Percentiles rank a stretch among this genome's conserved stretches.
Conservation (phyloP, 2,113 vertebrate species). For the Thomomys bottae region DNA sequence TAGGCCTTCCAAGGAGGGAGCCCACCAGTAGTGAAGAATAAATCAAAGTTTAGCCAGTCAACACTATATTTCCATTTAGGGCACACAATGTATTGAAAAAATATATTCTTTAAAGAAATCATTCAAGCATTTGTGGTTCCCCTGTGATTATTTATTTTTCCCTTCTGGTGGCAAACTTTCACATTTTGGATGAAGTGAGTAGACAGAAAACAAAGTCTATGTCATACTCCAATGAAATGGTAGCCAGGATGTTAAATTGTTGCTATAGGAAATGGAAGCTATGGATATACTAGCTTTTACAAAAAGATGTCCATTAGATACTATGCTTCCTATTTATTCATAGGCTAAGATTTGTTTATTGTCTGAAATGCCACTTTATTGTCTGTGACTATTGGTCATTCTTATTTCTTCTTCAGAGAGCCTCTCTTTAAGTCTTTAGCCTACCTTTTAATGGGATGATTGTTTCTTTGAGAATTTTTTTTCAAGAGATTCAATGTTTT, state of each 20-base stretch:
- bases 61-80: conserved; percentile 39
- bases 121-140: background rate
- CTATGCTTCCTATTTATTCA: background rate
- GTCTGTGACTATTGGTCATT: no score
- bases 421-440: no score
- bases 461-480: no score
- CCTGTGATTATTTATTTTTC: background rate
- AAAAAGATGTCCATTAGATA: background rate
- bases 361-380: conserved; percentile 8
- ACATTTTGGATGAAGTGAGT: background rate
- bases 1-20: conserved; percentile 56
- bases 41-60: conserved; percentile 18
- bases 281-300: background rate
- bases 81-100: background rate
- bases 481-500: no score
- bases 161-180: conserved; percentile 7
- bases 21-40: conserved; percentile 33
- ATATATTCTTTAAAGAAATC: background rate
- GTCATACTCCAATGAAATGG: background rate
- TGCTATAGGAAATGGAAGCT: conserved; percentile 18
- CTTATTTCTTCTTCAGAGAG: no score
- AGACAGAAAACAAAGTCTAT: background rate
- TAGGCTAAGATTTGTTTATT: background rate
- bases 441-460: no score
- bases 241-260: background rate